Evolutionary conservation across 2,797 vertebrate genomes (phyloP).

Genomic region (Adelosebastes latens): DNA sequence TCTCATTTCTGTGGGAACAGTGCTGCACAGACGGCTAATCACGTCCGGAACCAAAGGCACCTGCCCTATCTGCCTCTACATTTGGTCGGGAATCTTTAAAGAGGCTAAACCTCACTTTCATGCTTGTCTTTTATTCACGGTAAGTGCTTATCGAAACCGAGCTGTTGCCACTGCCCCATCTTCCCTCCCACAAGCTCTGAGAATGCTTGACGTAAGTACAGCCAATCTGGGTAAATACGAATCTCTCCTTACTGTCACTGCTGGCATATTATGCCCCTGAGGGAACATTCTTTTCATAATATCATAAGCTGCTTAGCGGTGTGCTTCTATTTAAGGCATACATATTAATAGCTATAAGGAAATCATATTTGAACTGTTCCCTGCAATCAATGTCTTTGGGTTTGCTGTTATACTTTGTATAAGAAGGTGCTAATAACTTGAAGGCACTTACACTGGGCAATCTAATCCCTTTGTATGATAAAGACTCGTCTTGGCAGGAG

Average conservation of each 20-base stretch:
- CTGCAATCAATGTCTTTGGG: conserved; percentile 88
- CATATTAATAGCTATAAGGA: conserved; percentile 93
- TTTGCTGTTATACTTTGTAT: conserved; percentile 89
- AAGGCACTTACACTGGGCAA: conserved; percentile 85
- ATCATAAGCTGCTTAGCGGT: conserved; percentile 92
- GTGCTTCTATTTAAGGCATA: conserved; percentile 93
- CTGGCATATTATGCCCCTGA: conserved; percentile 91
- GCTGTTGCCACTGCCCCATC: conserved; percentile 87
- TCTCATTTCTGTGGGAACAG: conserved; percentile 87
- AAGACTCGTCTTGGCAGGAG: conserved; percentile 78
- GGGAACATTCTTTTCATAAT: conserved; percentile 93
- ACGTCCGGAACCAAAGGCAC: conserved; percentile 88
- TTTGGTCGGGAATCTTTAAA: conserved; percentile 87
- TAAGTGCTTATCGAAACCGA: conserved; percentile 88
- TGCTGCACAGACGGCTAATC: conserved; percentile 85
- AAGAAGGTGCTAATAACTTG: conserved; percentile 89
- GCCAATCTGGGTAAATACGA: conserved; percentile 90
- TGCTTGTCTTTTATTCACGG: conserved; percentile 91
- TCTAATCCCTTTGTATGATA: conserved; percentile 88
- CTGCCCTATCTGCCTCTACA: conserved; percentile 88
- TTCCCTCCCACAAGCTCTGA: conserved; percentile 88
- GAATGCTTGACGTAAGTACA: conserved; percentile 91
- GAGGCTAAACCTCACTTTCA: conserved; percentile 90
- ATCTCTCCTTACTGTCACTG: conserved; percentile 90
- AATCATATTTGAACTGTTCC: conserved; percentile 91